These are phyloP conservation scores for Chlorospingus semifuscus DNA, from an alignment of 2,797 vertebrate species.

Conservation along the genomic window DNA sequence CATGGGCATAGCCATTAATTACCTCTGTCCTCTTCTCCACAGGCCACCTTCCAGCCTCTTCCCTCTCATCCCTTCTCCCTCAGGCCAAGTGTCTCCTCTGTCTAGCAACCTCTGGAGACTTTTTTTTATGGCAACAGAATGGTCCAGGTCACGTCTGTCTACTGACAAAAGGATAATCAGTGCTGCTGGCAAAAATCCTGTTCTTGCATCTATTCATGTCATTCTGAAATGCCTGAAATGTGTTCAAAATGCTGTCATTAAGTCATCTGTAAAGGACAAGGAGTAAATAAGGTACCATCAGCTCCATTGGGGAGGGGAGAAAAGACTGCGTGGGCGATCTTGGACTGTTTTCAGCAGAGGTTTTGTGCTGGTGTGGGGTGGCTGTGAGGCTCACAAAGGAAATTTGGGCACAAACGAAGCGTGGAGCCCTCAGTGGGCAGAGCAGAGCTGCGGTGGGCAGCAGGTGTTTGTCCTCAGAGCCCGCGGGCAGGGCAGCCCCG, in stretches of 20 bases:
- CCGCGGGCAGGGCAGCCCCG: neutral
- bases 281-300: neutral
- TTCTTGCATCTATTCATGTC: neutral
- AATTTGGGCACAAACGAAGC: neutral
- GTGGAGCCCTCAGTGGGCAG: neutral
- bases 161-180: conserved; percentile 39
- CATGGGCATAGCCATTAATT: conserved; percentile 31
- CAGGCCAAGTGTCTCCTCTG: conserved; percentile 3
- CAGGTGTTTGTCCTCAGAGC: neutral
- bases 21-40: neutral
- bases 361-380: neutral
- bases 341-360: neutral
- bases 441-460: neutral
- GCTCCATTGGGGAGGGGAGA: neutral
- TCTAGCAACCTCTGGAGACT: conserved; percentile 15
- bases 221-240: neutral
- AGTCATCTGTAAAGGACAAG: conserved; percentile 14
- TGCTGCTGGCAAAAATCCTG: neutral
- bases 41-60: conserved; percentile 38
- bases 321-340: neutral
- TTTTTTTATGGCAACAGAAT: neutral
- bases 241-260: neutral
- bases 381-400: neutral
- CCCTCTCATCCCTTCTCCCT: conserved; percentile 2
- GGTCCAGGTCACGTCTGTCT: neutral